Conservation (phyloP, 1,140 invertebrate genomes). For the Drosophila serrata region DNA sequence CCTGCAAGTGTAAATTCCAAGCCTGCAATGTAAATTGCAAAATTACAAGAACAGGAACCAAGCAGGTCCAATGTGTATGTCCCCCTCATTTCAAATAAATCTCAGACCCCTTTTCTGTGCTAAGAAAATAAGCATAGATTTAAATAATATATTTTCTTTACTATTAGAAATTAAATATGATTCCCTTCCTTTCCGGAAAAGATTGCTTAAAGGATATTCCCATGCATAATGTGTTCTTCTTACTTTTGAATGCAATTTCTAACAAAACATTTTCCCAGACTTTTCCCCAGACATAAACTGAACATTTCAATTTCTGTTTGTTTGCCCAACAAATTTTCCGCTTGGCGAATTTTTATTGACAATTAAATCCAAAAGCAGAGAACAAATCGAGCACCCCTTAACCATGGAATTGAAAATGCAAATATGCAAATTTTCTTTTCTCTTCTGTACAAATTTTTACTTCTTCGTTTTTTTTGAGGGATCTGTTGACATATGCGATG, state of each 20-base stretch:
- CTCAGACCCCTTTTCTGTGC: no score
- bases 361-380: slow-evolving; percentile 75
- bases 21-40: slow-evolving; percentile 81
- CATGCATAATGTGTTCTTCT: background rate
- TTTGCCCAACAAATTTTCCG: slow-evolving; percentile 85
- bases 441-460: slow-evolving; percentile 18
- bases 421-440: slow-evolving; percentile 78
- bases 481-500: slow-evolving; percentile 81
- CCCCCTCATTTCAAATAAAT: background rate
- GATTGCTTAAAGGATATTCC: slow-evolving; percentile 6
- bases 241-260: slow-evolving; percentile 7
- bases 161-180: background rate
- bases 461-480: slow-evolving; percentile 15
- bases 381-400: slow-evolving; percentile 39
- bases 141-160: background rate
- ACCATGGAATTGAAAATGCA: slow-evolving; percentile 73
- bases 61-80: background rate
- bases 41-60: slow-evolving; percentile 64
- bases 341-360: slow-evolving; percentile 85
- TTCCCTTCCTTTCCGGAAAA: no score
- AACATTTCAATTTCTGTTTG: slow-evolving; percentile 79
- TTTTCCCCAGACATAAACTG: slow-evolving; percentile 47
- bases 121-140: background rate
- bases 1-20: slow-evolving; percentile 83
- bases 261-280: slow-evolving; percentile 40